Evolutionary conservation across 1,140 invertebrate species (phyloP), one percentile per base, ranked within the genome.

Genomic region (Polyergus mexicanus): DNA sequence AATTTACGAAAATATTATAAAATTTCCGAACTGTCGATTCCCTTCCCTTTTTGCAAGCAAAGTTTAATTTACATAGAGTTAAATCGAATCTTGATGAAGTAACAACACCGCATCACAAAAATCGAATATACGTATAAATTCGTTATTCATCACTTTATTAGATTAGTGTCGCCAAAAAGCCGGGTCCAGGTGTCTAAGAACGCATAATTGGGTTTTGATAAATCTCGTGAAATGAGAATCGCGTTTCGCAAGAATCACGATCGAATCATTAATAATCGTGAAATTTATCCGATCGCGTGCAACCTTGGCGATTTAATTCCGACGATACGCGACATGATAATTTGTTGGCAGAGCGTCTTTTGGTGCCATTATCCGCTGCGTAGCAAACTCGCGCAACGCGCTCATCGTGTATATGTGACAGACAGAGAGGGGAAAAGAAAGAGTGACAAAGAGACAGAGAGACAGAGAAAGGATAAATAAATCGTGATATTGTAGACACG

Each of bases 401-500:
- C 7, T 38, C 38, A 38, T 38, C 38, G 38, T 38, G 38, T 38
- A 38, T 38, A 38, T 0, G 41, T 44, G 41, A 44, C 41, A 13
- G 83, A 44, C 13, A 13, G 44, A 47, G 44, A 47, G 44, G 44
- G 13, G 13, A 16, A 47, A 47, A 16, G 47, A 51, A 3, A 47
- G 13, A 47, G 44, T 16, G 13, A 16, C 25, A 28, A 28, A 28
- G 13, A 16, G 44, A 47, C 8, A 47, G 16, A 19, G 44, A 47
- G 13, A 47, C 1, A 11, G 41, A 44, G 41, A 3, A 13, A 44
- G 11, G 0, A 19, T 51, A 19, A 51, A 51, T 51, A 19, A 51
- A 87, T 89, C 85, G 88, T 25, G 19, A 63, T 54, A 85, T 90
- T 87, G 0, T 13, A 41, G 41, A 41, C 41, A 65, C 54, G 69